These are phyloP conservation scores for Chaetoderma sp. DNA, from an alignment of 2,888 invertebrate species.

Conservation along the genomic window DNA sequence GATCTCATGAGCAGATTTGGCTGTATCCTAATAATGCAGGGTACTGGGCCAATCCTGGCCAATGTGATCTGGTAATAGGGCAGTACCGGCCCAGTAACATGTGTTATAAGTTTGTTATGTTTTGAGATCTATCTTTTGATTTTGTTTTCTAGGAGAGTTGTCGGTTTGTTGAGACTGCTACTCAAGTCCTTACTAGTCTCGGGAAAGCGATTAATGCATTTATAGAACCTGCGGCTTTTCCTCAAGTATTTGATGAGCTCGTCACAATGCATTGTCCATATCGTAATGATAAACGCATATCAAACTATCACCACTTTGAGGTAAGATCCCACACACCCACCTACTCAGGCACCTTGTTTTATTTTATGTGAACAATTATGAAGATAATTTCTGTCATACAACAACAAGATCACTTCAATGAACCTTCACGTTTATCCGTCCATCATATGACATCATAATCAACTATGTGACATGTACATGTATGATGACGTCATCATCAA, in stretches of 20 bases:
- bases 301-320: conserved; percentile 63
- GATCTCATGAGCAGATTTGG: no score
- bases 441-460: no score
- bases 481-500: background rate
- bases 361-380: background rate
- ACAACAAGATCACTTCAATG: background rate
- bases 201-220: conserved; percentile 63
- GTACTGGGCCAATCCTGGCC: no score
- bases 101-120: no score
- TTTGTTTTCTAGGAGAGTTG: conserved; percentile 68
- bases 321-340: no score
- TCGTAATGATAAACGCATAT: conserved; percentile 53
- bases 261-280: conserved; percentile 63
- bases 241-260: conserved; percentile 55
- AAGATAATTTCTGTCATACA: background rate
- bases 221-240: conserved; percentile 51
- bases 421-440: no score
- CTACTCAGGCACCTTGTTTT: no score
- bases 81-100: no score
- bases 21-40: no score
- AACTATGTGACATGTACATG: no score
- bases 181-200: conserved; percentile 59
- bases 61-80: no score
- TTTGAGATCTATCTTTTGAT: no score
- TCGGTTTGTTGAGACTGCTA: conserved; percentile 66